Percentiles rank a stretch among this genome's conserved stretches.
These are phyloP conservation scores for Agriotes lineatus DNA, from an alignment of 2,888 invertebrate species.

Conservation along the genomic window DNA sequence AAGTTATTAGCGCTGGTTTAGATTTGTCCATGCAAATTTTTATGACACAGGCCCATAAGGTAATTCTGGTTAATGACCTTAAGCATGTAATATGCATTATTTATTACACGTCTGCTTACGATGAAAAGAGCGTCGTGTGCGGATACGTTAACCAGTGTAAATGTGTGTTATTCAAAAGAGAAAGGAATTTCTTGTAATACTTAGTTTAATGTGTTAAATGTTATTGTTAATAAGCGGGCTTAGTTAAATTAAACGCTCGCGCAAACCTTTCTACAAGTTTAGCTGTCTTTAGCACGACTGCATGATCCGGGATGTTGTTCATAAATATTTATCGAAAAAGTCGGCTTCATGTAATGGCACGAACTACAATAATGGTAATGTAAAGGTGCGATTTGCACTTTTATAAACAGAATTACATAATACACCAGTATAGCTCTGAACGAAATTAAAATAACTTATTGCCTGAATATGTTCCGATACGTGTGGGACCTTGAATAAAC, in stretches of 20 bases:
- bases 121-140: background rate
- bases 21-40: constrained; percentile 26
- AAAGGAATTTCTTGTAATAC: constrained; percentile 1
- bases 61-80: constrained; percentile 30
- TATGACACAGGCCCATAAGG: constrained; percentile 3
- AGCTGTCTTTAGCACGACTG: no score
- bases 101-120: constrained; percentile 6
- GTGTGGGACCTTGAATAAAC: background rate
- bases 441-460: background rate
- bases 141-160: no score
- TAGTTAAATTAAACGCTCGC: background rate
- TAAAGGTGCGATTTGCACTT: no score
- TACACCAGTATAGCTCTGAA: background rate
- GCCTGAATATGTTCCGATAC: background rate
- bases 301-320: no score
- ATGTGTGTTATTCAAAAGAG: constrained; percentile 10
- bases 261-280: no score
- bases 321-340: no score
- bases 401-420: no score
- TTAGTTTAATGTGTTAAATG: background rate
- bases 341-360: no score
- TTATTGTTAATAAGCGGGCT: background rate
- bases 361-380: no score
- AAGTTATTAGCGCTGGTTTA: constrained; percentile 20
- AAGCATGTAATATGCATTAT: constrained; percentile 18